phyloP scores from a whole-genome alignment of 1,140 invertebrate species.

The Zophobas morio region DNA sequence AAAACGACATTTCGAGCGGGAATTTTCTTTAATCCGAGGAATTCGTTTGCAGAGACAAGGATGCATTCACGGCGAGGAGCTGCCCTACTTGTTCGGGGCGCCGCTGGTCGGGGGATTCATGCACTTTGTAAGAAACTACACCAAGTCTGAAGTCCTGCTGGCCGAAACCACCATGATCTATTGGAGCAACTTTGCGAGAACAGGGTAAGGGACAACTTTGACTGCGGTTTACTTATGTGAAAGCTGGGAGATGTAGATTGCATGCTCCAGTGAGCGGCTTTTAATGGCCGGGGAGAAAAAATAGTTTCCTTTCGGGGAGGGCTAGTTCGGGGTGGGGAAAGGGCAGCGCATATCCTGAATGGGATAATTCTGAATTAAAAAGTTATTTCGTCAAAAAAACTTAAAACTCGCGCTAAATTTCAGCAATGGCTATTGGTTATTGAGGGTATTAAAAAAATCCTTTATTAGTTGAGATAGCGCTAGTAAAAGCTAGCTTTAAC shows the following conservation, averaged over 20 bases:
- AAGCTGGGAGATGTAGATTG: constrained; percentile 34
- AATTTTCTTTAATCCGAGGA: neutral
- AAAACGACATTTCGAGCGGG: neutral
- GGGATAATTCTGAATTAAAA: neutral
- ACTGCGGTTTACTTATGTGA: constrained; percentile 37
- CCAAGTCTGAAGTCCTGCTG: constrained; percentile 88
- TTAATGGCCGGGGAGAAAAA: constrained; percentile 8
- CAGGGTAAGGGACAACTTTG: constrained; percentile 84
- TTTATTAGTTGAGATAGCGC: too few relatives aligned
- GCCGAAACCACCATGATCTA: constrained; percentile 95
- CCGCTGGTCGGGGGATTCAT: constrained; percentile 85
- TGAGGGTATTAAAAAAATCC: too few relatives aligned
- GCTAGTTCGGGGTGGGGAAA: too few relatives aligned
- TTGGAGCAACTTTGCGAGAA: constrained; percentile 97
- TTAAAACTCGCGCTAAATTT: neutral
- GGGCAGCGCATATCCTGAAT: too few relatives aligned
- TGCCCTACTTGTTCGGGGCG: constrained; percentile 91
- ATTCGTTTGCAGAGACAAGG: constrained; percentile 79
- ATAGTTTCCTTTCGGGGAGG: neutral
- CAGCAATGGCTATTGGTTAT: too few relatives aligned
- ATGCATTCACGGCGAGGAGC: constrained; percentile 92
- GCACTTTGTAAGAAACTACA: constrained; percentile 91
- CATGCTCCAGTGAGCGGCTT: constrained; percentile 29
- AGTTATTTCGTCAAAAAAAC: neutral
- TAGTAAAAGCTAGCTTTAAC: too few relatives aligned